These are phyloP conservation scores for Pteromalus puparum DNA, from an alignment of 1,140 invertebrate species.

Conservation along the genomic window DNA sequence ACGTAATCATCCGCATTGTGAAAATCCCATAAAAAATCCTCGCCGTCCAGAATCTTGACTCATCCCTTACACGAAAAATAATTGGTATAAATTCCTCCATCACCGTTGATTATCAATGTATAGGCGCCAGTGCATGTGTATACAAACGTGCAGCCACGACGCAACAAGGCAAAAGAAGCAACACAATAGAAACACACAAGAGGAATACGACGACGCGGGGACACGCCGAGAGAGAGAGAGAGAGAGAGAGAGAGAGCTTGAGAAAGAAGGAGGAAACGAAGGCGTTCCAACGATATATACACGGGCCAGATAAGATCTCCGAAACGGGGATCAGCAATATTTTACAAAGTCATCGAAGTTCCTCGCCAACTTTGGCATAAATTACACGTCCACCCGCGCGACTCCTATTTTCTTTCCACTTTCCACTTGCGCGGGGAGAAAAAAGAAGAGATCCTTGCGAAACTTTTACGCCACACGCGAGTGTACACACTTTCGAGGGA, in stretches of 20 bases:
- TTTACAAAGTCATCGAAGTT: constrained; percentile 73
- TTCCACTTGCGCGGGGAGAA: constrained; percentile 3
- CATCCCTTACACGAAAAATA: not conserved
- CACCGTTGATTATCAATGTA: not conserved
- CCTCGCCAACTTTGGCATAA: constrained; percentile 70
- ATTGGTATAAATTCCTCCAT: constrained; percentile 8
- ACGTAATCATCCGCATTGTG: no score
- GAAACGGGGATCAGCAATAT: constrained; percentile 69
- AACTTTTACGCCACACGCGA: not conserved
- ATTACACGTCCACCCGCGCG: constrained; percentile 59
- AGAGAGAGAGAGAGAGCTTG: constrained; percentile 48
- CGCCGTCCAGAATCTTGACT: no score
- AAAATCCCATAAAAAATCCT: no score
- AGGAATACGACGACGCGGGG: not conserved
- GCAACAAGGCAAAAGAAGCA: constrained; percentile 2
- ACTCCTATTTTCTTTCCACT: constrained; percentile 7
- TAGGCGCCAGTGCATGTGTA: not conserved
- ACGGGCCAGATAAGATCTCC: constrained; percentile 66
- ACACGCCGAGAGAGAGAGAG: constrained; percentile 42
- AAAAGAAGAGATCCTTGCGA: not conserved
- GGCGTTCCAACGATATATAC: constrained; percentile 63
- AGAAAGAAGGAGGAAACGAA: constrained; percentile 58
- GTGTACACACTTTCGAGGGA: no score
- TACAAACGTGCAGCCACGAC: no score
- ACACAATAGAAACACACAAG: constrained; percentile 26